Evolutionary conservation across 2,888 invertebrate genomes (phyloP).

Genomic region (Synergus laeviventris): DNA sequence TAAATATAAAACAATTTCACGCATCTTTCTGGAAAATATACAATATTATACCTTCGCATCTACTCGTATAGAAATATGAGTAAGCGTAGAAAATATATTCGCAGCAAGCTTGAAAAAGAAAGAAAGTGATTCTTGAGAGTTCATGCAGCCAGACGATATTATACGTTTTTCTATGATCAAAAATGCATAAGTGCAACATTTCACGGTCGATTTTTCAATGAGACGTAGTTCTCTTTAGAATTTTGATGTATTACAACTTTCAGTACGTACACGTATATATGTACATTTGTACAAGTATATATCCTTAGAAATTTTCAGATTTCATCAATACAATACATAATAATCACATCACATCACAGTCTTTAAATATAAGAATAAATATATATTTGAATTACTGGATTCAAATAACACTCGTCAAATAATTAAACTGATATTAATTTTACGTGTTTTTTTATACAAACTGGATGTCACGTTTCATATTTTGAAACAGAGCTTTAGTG

Average conservation of each 20-base stretch:
- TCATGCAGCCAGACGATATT: not conserved
- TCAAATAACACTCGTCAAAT: not conserved
- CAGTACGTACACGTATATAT: not conserved
- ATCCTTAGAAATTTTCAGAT: too few species aligned
- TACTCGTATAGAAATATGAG: not conserved
- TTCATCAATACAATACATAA: too few species aligned
- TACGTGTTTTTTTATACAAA: not conserved
- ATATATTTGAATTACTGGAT: too few species aligned
- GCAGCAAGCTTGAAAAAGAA: not conserved
- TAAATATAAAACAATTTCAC: not conserved
- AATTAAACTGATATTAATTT: not conserved
- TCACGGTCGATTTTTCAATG: conserved; percentile 11
- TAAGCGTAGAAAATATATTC: not conserved
- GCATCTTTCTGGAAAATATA: not conserved
- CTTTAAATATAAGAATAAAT: too few species aligned
- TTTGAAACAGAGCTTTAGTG: not conserved
- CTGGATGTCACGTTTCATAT: not conserved
- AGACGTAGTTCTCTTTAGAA: not conserved
- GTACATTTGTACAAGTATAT: not conserved
- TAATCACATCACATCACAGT: too few species aligned
- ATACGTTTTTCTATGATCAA: conserved; percentile 6
- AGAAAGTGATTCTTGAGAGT: not conserved
- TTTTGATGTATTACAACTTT: not conserved
- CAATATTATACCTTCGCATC: not conserved
- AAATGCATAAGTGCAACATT: not conserved